A percentile compares a stretch with the other conserved stretches of the same genome.
Conservation (phyloP, 2,113 vertebrate genomes). For the Ctenodactylus gundi region DNA sequence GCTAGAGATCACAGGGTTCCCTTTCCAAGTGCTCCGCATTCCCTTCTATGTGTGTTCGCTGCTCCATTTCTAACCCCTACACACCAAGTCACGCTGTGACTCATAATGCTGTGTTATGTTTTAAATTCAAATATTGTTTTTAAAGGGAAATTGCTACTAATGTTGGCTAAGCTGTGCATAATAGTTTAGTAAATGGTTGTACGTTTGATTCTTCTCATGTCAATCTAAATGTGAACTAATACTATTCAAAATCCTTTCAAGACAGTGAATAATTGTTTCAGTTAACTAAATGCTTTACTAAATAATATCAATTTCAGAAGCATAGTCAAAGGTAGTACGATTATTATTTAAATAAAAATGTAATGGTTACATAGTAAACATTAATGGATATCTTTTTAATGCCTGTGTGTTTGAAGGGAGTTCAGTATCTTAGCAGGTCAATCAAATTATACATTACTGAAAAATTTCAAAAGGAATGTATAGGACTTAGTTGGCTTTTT, state of each 20-base stretch:
- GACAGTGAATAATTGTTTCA: conserved; percentile 69
- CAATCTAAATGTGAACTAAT: conserved; percentile 69
- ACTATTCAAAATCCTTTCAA: conserved; percentile 58
- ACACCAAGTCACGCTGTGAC: conserved; percentile 63
- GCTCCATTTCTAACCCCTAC: conserved; percentile 72
- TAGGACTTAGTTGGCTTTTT: not conserved
- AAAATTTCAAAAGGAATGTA: not conserved
- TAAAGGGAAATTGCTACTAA: conserved; percentile 67
- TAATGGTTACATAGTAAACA: conserved; percentile 16
- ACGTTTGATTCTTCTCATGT: conserved; percentile 58
- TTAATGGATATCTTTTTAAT: conserved; percentile 50
- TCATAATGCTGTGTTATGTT: conserved; percentile 71
- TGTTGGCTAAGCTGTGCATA: conserved; percentile 63
- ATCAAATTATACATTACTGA: conserved; percentile 14
- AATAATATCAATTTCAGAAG: conserved; percentile 61
- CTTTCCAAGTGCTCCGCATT: conserved; percentile 68
- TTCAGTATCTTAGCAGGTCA: conserved; percentile 5
- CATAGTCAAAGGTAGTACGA: conserved; percentile 33
- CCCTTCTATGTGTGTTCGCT: conserved; percentile 70
- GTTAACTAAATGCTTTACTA: conserved; percentile 67
- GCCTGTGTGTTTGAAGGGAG: not conserved
- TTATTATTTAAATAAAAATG: conserved; percentile 48
- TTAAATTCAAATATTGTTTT: conserved; percentile 77
- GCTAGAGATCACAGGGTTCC: conserved; percentile 67
- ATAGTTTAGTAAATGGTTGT: conserved; percentile 67